Base-by-base conservation (phyloP, 2,888 invertebrate species). In the Theodoxus fluviatilis region DNA sequence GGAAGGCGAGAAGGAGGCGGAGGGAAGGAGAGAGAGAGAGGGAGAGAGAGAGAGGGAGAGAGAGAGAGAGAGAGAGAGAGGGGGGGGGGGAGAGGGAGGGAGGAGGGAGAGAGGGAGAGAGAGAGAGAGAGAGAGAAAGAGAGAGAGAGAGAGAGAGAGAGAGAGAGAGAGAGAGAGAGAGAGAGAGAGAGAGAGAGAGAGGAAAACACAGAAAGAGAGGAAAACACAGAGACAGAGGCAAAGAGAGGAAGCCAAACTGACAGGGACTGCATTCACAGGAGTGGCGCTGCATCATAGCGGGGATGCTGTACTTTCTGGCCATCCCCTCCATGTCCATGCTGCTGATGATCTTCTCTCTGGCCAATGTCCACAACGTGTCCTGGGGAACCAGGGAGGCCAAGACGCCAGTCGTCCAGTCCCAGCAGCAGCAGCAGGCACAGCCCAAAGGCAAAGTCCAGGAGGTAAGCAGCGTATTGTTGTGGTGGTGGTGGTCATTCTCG, bases 111-210 rank as follows among this genome's bases (percentile, higher is more conserved):
- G 43, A 18, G 37, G 43, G 22, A 43, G n/a, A 6, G 25, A n/a
- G 3, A 31, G 22, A 22, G 12, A 64, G 15, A 25, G 4, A 22
- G 25, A 12, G n/a, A 37, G 4, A 38, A 38, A 12, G 38, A 22
- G 3, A 22, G 15, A 15, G 37, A 22, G 40, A 38, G 3, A 33
- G 64, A 3, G 35, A 9, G 31, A 33, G 12, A 33, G 31, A 6
- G 61, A 25, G 9, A 33, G 4, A 33, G 35, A 9, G 33, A 33
- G 6, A 7, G 25, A 28, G 33, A 28, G 31, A 37, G 37, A 35
- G 28, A 67, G 37, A 55, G 37, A 49, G 31, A 37, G 49, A 49
- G 66, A n/a, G 37, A 40, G 31, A 47, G 43, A 49, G 38, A 59
- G n/a, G 31, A 47, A 6, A 9, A 49, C 33, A 15, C 25, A n/a